phyloP scores from a whole-genome alignment of 2,113 vertebrate species.

The Copsychus sechellarum region DNA sequence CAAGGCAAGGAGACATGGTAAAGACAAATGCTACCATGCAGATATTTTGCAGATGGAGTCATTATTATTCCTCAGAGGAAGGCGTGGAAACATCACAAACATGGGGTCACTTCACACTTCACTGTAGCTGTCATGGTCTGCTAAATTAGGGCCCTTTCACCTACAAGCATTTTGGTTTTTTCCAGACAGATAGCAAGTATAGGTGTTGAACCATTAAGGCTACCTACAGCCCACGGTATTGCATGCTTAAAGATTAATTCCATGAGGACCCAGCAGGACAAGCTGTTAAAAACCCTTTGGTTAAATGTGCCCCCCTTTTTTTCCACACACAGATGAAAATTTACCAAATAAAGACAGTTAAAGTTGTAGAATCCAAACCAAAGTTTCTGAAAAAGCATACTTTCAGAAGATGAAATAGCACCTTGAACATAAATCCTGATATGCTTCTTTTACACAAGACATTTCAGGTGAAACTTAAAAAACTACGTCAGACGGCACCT shows the following conservation, averaged over 20 bases:
- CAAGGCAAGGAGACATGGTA: neutral
- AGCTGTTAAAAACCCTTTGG: neutral
- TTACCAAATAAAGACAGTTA: neutral
- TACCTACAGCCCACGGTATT: neutral
- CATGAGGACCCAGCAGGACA: rapidly evolving
- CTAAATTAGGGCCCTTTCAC: neutral
- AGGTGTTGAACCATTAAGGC: neutral
- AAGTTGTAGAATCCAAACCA: neutral
- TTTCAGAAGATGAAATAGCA: neutral
- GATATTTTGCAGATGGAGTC: neutral
- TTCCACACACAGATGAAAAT: neutral
- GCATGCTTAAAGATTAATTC: neutral
- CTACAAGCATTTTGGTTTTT: neutral
- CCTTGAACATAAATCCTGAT: neutral
- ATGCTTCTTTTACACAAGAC: neutral
- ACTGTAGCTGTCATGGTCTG: neutral
- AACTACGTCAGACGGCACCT: neutral
- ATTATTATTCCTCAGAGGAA: neutral
- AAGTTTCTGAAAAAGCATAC: neutral
- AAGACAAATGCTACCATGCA: neutral
- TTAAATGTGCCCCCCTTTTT: neutral
- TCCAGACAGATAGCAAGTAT: neutral
- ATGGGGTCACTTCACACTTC: neutral
- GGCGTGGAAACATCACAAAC: neutral
- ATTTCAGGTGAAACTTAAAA: neutral